Conservation (phyloP, 2,113 vertebrate genomes). For the Gopherus flavomarginatus region DNA sequence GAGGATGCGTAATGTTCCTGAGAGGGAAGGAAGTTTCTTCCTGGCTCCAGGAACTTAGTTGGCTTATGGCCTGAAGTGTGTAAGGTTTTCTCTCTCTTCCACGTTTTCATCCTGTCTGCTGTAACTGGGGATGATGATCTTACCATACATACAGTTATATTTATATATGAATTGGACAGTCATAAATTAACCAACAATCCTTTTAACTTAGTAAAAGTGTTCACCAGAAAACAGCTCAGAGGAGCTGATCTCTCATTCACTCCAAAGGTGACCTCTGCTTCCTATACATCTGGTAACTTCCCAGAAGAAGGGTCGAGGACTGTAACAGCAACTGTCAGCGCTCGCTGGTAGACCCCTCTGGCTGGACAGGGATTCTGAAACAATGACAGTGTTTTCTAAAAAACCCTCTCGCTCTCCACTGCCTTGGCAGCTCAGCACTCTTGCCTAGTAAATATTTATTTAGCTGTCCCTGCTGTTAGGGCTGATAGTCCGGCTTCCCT, state of each 20-base stretch:
- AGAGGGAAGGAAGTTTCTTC: background rate
- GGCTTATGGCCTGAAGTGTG: background rate
- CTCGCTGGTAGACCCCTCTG: fast-evolving
- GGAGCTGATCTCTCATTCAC: background rate
- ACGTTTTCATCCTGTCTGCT: background rate
- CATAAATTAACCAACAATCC: background rate
- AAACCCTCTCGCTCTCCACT: background rate
- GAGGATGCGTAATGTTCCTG: background rate
- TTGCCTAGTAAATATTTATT: fast-evolving
- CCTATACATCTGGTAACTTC: fast-evolving
- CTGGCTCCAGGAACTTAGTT: background rate
- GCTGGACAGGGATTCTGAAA: fast-evolving
- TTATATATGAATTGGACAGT: background rate
- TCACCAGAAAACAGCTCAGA: background rate
- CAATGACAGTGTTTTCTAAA: fast-evolving
- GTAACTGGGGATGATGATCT: background rate
- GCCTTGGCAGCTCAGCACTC: fast-evolving
- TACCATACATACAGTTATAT: background rate
- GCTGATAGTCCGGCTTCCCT: background rate
- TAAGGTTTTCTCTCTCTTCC: fast-evolving
- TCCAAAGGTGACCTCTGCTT: background rate
- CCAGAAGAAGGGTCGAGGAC: fast-evolving
- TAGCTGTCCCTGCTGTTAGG: background rate
- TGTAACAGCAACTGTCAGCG: fast-evolving
- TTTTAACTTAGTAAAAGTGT: background rate